A percentile compares a stretch with the other conserved stretches of the same genome.
Evolutionary conservation across 2,797 vertebrate genomes (phyloP).

Genomic region (Tarsius wallacei): DNA sequence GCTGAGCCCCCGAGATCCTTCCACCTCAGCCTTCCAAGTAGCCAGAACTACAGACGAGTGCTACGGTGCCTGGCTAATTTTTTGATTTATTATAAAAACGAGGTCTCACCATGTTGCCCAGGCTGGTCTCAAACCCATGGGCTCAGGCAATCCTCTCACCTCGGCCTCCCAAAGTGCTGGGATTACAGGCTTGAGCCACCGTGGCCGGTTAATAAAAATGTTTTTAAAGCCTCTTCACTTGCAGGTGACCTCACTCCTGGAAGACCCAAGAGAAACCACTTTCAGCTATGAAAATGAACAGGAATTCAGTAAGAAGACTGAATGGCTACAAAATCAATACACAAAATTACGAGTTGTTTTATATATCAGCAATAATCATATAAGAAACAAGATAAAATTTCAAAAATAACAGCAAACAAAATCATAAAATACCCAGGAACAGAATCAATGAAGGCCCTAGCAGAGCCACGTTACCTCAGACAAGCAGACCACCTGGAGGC

Average conservation of each 20-base stretch:
- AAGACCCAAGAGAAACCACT: conserved; percentile 28
- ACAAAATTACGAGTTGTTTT: neutral
- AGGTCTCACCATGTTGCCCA: no score
- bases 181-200: no score
- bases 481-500: neutral
- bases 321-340: neutral
- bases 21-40: no score
- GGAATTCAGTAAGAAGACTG: neutral
- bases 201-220: no score
- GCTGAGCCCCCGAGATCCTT: no score
- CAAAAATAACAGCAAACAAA: conserved; percentile 40
- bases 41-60: no score
- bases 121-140: no score
- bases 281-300: neutral
- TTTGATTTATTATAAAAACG: no score
- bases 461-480: neutral
- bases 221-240: neutral
- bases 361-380: conserved; percentile 23
- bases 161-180: no score
- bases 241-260: neutral
- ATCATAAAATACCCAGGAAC: conserved; percentile 46
- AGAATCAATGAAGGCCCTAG: neutral
- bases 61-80: no score
- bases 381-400: conserved; percentile 51
- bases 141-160: no score